Base-by-base conservation (phyloP, 2,113 vertebrate genomes). In the Thryonomys swinderianus region DNA sequence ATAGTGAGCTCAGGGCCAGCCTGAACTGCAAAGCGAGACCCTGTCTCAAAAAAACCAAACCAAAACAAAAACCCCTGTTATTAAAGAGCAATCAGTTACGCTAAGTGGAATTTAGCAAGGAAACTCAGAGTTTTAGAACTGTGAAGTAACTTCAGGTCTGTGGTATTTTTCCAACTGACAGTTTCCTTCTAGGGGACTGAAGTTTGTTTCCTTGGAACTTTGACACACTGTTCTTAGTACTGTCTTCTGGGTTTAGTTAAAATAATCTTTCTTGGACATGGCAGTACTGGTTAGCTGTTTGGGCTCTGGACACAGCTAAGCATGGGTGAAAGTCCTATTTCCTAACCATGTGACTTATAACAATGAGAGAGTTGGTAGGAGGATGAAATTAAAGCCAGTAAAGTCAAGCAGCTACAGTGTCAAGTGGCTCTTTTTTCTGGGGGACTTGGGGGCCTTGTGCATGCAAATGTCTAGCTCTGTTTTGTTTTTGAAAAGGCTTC, bases 161-260 rank as follows among this genome's bases (percentile, higher is more conserved):
- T 53, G 71, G 82, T 94, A 73, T 61, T 84, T 32, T 87, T 67
- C 2, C 67, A n/a, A 40, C 14, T 84, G 0, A 57, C 32, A 40
- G 92, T 95, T 96, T 91, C 25, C n/a, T 85, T 92, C 32, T n/a
- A 74, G 42, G 92, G 51, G 86, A 88, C 13, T 66, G 51, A 93
- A 73, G 80, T 92, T 83, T 93, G 45, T 84, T 86, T 93, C 27
- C 17, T 3, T 90, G 32, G 59, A 85, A 73, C 8, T 21, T 91
- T 88, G 62, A 89, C 25, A 25, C 8, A 1, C 67, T 93, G 42
- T 64, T 69, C 42, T 37, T 86, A 76, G 25, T 88, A 90, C 40
- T 92, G 4, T 67, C n/a, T 57, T 53, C 74, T 88, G 45, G 32
- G 82, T 71, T 93, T 82, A 89, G 10, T 61, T 82, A 67, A 62